These are phyloP conservation scores for Vombatus ursinus DNA, from an alignment of 2,113 vertebrate species.

Conservation along the genomic window DNA sequence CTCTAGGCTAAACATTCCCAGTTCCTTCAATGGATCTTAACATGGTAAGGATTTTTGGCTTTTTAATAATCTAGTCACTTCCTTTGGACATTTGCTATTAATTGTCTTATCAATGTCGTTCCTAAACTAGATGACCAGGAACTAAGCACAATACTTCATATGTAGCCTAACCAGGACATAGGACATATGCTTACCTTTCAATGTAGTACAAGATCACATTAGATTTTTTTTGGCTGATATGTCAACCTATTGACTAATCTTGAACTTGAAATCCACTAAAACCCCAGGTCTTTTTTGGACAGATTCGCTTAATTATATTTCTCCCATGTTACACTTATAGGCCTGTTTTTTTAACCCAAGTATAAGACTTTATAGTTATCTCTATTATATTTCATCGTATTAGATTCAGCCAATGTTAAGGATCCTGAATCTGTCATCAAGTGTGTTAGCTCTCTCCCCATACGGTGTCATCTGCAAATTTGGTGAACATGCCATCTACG, in stretches of 20 bases:
- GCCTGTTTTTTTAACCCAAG: background rate
- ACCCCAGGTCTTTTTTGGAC: background rate
- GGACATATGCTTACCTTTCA: background rate
- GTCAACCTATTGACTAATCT: background rate
- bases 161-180: too few relatives aligned
- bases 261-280: background rate
- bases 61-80: background rate
- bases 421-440: background rate
- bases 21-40: background rate
- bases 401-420: background rate
- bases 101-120: background rate
- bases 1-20: background rate
- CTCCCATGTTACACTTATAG: background rate
- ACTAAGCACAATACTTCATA: background rate
- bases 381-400: background rate
- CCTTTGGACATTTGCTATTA: background rate
- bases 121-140: background rate
- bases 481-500: background rate
- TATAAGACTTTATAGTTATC: background rate
- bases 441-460: background rate
- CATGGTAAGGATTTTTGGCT: background rate
- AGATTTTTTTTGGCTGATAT: background rate
- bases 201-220: background rate
- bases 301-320: background rate
- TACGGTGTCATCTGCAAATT: background rate